Conservation (phyloP, 2,888 invertebrate genomes). For the Coronaproctus castanopsis region DNA sequence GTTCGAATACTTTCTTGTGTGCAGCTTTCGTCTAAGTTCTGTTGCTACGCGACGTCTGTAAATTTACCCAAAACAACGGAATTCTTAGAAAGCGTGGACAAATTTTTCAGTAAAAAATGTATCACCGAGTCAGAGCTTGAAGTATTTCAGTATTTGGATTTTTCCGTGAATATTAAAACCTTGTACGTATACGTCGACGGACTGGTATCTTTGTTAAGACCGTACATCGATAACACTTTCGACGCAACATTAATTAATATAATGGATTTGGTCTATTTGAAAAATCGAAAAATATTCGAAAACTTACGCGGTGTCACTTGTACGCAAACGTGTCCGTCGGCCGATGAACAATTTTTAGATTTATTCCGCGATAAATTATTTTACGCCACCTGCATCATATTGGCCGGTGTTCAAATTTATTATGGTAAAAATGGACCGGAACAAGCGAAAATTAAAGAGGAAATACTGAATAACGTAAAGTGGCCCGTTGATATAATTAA, state of each 20-base stretch:
- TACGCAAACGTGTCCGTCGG: too few relatives aligned
- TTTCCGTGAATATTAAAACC: not conserved
- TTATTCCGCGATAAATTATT: too few relatives aligned
- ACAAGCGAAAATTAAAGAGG: too few relatives aligned
- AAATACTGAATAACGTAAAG: too few relatives aligned
- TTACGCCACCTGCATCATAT: too few relatives aligned
- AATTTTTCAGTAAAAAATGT: not conserved
- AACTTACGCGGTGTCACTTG: too few relatives aligned
- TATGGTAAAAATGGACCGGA: too few relatives aligned
- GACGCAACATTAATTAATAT: not conserved
- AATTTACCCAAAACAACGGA: not conserved
- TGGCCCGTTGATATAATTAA: too few relatives aligned
- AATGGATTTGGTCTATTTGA: not conserved
- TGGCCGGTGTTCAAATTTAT: too few relatives aligned
- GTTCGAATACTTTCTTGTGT: slow-evolving; percentile 10
- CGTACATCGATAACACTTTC: not conserved
- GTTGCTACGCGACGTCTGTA: slow-evolving; percentile 1
- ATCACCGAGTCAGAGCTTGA: not conserved
- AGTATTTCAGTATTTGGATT: not conserved
- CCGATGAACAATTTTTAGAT: too few relatives aligned
- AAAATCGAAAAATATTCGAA: too few relatives aligned
- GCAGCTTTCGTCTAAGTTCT: slow-evolving; percentile 12
- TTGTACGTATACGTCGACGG: not conserved
- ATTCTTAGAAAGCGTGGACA: not conserved
- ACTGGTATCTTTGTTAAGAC: not conserved